Percentiles rank a stretch among this genome's conserved stretches.
These are phyloP conservation scores for Drosophila obscura DNA, from an alignment of 1,140 invertebrate genomes.

Conservation along the genomic window DNA sequence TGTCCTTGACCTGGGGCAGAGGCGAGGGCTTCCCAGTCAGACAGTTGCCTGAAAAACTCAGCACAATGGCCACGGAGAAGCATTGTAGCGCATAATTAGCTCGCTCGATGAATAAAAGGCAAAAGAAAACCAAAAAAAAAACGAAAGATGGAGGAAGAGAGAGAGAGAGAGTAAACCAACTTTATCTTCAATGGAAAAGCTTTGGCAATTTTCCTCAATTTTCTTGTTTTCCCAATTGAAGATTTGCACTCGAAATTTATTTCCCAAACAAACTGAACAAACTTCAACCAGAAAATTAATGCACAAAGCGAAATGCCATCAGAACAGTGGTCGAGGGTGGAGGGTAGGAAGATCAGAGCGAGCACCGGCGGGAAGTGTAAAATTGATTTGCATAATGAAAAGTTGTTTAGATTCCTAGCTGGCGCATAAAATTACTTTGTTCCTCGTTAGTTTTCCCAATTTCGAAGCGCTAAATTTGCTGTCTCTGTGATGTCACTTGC, in stretches of 20 bases:
- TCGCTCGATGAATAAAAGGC: conserved; percentile 68
- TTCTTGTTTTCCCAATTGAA: conserved; percentile 57
- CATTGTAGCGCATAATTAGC: conserved; percentile 78
- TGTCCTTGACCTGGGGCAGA: conserved; percentile 42
- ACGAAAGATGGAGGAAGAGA: background rate
- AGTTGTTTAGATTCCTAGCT: conserved; percentile 59
- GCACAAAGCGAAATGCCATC: conserved; percentile 45
- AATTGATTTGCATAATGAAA: conserved; percentile 78
- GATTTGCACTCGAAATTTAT: conserved; percentile 73
- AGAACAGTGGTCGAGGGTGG: conserved; percentile 7
- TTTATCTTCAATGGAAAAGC: conserved; percentile 20
- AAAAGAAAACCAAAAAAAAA: conserved; percentile 5
- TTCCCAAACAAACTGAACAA: conserved; percentile 64
- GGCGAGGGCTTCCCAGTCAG: conserved; percentile 20
- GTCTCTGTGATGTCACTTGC: conserved; percentile 22
- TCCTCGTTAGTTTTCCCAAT: conserved; percentile 53
- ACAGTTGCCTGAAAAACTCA: conserved; percentile 33
- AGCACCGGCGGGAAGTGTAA: conserved; percentile 36
- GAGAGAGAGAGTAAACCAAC: conserved; percentile 24
- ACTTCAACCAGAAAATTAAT: conserved; percentile 60
- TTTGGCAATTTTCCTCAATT: conserved; percentile 39
- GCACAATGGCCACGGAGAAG: conserved; percentile 67
- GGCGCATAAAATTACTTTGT: conserved; percentile 61
- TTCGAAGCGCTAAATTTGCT: conserved; percentile 18
- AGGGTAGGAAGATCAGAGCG: background rate